These are phyloP conservation scores for Callipepla californica DNA, from an alignment of 2,113 vertebrate species.

Conservation along the genomic window DNA sequence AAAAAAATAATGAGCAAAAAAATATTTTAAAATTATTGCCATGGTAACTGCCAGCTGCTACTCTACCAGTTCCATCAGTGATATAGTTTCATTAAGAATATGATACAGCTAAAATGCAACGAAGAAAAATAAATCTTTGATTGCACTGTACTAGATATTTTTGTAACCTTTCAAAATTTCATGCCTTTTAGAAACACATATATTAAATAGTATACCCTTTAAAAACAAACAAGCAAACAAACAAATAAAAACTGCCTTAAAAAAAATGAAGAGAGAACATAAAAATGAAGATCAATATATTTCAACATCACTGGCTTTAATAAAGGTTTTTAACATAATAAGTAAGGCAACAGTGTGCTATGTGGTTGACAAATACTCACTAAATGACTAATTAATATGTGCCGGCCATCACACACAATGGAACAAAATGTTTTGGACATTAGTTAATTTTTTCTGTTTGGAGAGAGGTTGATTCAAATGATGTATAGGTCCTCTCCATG, in stretches of 20 bases:
- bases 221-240: background rate
- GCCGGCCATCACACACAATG: conserved; percentile 67
- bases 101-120: background rate
- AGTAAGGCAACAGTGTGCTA: conserved; percentile 66
- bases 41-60: conserved; percentile 39
- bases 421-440: conserved; percentile 74
- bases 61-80: background rate
- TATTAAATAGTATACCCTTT: background rate
- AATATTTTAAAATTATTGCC: conserved; percentile 44
- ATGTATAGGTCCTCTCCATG: conserved; percentile 58
- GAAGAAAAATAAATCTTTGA: conserved; percentile 7
- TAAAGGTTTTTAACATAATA: conserved; percentile 66
- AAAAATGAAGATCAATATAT: conserved; percentile 31
- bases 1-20: conserved; percentile 4
- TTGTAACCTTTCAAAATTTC: background rate
- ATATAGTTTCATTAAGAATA: background rate
- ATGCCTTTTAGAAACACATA: conserved; percentile 34
- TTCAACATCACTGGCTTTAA: conserved; percentile 63
- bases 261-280: conserved; percentile 32
- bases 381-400: conserved; percentile 78
- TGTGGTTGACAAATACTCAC: conserved; percentile 74
- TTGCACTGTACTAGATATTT: background rate
- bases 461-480: conserved; percentile 14
- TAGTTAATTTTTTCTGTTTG: conserved; percentile 61
- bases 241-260: background rate